phyloP scores from a whole-genome alignment of 1,140 invertebrate genomes.

The Drosophila asahinai region DNA sequence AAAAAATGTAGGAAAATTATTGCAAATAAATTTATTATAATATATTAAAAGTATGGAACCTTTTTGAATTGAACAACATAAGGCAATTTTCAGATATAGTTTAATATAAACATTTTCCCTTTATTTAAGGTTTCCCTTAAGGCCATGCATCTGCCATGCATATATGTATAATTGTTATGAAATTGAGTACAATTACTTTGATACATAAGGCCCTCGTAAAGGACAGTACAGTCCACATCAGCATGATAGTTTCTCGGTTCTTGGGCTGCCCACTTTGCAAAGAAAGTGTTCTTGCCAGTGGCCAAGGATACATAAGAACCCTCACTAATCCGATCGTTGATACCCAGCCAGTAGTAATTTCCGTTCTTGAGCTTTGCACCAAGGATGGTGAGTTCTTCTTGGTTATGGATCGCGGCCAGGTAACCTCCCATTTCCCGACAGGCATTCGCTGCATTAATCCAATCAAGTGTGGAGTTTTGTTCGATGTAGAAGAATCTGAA shows the following conservation, averaged over 20 bases:
- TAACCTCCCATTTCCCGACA: constrained; percentile 6
- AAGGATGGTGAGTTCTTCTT: neutral
- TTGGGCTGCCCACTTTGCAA: neutral
- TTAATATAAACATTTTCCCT: too few relatives aligned
- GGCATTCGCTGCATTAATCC: neutral
- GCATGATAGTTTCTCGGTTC: neutral
- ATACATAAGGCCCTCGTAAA: neutral
- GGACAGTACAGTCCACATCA: neutral
- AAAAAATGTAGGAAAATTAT: neutral
- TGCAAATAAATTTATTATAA: too few relatives aligned
- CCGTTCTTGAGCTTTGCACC: neutral
- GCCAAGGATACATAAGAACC: neutral
- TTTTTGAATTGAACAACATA: too few relatives aligned
- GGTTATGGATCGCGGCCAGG: neutral
- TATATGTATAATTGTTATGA: too few relatives aligned
- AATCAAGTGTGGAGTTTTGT: neutral
- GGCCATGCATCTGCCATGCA: neutral
- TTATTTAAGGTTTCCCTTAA: neutral
- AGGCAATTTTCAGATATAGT: too few relatives aligned
- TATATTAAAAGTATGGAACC: too few relatives aligned
- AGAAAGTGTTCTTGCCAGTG: neutral
- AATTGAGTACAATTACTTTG: neutral
- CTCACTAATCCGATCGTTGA: neutral
- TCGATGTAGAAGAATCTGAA: constrained; percentile 6
- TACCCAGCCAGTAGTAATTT: constrained; percentile 12